A percentile compares a stretch with the other conserved stretches of the same genome.
These are phyloP conservation scores for Muraenolepis orangiensis DNA, from an alignment of 2,797 vertebrate species.

Conservation along the genomic window DNA sequence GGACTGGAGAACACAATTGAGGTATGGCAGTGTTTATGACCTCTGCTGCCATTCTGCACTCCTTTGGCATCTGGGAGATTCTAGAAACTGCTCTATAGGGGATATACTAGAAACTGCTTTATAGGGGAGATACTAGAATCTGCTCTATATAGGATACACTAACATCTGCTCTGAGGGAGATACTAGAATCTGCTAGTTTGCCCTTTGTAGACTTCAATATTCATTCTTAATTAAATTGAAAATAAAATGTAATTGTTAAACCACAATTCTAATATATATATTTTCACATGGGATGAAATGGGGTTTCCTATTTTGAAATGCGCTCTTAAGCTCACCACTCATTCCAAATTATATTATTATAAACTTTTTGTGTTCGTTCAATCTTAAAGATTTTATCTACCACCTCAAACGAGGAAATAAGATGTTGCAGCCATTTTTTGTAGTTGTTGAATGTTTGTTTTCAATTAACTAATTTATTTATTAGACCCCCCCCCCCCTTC, in stretches of 20 bases:
- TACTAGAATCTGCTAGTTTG: too few relatives aligned
- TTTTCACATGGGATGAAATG: too few relatives aligned
- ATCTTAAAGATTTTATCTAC: not conserved
- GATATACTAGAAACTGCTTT: not conserved
- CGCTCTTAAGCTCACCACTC: too few relatives aligned
- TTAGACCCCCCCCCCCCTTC: too few relatives aligned
- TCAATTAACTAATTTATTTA: not conserved
- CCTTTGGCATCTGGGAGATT: not conserved
- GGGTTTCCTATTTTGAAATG: not conserved
- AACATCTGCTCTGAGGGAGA: not conserved
- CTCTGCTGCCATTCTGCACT: not conserved
- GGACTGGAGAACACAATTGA: constrained; percentile 81
- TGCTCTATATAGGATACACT: not conserved
- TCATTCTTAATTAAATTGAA: too few relatives aligned
- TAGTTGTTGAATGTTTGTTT: not conserved
- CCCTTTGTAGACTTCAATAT: too few relatives aligned
- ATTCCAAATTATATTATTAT: too few relatives aligned
- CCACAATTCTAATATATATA: not conserved
- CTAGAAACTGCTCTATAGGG: not conserved
- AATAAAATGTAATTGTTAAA: not conserved
- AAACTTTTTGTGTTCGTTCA: too few relatives aligned
- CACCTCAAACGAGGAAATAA: not conserved
- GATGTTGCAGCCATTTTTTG: not conserved
- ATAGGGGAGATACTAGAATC: not conserved
- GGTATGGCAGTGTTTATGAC: constrained; percentile 58